Evolutionary conservation across 2,797 vertebrate species (phyloP).

Genomic region (Sibirionetta formosa): DNA sequence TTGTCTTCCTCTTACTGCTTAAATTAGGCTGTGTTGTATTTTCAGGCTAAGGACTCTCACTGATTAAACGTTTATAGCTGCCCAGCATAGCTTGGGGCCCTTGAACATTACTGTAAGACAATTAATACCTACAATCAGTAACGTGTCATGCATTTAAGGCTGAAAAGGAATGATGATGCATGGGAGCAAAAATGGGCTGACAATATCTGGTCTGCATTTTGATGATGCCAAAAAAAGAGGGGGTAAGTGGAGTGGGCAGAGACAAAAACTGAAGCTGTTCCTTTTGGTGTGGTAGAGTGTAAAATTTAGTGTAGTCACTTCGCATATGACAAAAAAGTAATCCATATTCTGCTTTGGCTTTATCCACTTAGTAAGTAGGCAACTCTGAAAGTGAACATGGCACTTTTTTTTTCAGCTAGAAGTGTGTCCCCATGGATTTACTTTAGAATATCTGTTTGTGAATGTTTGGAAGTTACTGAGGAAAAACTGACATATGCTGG

Average conservation of each 20-base stretch:
- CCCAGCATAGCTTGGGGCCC: background rate
- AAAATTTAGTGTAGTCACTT: background rate
- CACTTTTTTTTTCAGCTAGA: background rate
- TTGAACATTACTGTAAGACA: background rate
- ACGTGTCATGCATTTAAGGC: background rate
- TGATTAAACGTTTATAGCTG: background rate
- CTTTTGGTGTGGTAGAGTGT: background rate
- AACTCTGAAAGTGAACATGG: background rate
- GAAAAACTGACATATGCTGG: background rate
- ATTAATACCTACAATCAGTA: background rate
- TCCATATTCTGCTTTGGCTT: background rate
- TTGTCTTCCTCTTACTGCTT: background rate
- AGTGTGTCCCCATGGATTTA: background rate
- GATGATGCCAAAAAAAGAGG: background rate
- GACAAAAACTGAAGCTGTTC: background rate
- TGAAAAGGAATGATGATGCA: background rate
- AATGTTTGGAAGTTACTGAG: background rate
- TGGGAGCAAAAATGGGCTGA: background rate
- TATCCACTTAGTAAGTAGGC: background rate
- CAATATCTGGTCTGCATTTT: background rate
- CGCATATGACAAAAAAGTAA: background rate
- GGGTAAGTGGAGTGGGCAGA: rapidly evolving
- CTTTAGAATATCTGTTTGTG: background rate
- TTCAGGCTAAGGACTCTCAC: background rate
- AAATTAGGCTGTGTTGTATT: constrained; percentile 11